Percentiles rank a stretch among this genome's conserved stretches.
These are phyloP conservation scores for Pachydiplax longipennis DNA, from an alignment of 2,888 invertebrate genomes.

Conservation along the genomic window DNA sequence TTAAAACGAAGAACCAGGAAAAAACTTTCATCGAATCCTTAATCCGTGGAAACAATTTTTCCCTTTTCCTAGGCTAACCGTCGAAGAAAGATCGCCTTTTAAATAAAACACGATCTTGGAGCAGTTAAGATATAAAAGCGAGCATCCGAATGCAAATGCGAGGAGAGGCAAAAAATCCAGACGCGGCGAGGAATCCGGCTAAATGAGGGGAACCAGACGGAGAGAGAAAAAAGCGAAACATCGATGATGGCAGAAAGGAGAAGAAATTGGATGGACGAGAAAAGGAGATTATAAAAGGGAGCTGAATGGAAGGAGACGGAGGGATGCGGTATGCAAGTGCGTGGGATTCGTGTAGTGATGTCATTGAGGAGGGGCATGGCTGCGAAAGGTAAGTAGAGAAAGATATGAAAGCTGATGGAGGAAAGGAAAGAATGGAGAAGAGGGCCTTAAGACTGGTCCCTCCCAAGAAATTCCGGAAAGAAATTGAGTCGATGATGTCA, in stretches of 20 bases:
- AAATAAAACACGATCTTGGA: neutral
- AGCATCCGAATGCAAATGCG: neutral
- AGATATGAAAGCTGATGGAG: neutral
- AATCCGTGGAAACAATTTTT: neutral
- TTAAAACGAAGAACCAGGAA: too few relatives aligned
- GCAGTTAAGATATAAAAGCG: neutral
- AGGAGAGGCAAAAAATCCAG: neutral
- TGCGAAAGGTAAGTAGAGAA: neutral
- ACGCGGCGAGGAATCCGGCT: neutral
- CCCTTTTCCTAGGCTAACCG: neutral
- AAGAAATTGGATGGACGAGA: neutral
- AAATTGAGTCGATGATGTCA: slow-evolving; percentile 39
- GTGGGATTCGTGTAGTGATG: slow-evolving; percentile 28
- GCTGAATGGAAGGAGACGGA: neutral
- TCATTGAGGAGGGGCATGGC: slow-evolving; percentile 8
- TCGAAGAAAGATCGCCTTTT: neutral
- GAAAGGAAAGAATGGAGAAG: neutral
- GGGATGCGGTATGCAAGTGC: slow-evolving; percentile 4
- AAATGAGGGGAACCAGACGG: neutral
- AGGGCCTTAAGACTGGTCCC: neutral
- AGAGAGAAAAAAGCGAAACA: neutral
- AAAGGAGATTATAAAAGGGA: neutral
- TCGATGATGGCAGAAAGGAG: neutral
- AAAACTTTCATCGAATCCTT: too few relatives aligned
- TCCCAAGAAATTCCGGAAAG: slow-evolving; percentile 24